Percentiles rank a stretch among this genome's conserved stretches.
phyloP scores from a whole-genome alignment of 2,113 vertebrate species.

The Dendrocopos noguchii region DNA sequence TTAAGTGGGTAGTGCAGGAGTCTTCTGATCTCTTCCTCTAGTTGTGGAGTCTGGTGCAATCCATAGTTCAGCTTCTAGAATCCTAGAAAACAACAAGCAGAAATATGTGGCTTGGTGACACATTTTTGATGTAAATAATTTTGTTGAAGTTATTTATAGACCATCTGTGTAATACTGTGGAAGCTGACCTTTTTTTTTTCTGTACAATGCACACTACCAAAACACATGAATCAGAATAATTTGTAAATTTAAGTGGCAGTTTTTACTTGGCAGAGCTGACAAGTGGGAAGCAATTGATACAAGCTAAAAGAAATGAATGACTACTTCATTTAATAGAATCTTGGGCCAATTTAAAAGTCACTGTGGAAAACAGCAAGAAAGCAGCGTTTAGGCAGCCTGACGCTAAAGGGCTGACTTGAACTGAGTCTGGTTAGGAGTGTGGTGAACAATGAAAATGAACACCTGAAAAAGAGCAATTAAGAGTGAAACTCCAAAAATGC shows the following conservation, averaged over 20 bases:
- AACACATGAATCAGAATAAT: not conserved
- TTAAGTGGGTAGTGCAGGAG: not conserved
- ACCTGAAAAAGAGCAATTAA: not conserved
- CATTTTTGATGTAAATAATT: not conserved
- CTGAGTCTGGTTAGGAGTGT: not conserved
- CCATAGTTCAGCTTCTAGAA: not conserved
- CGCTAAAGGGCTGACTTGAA: not conserved
- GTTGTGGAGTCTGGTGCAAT: not conserved
- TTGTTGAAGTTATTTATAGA: not conserved
- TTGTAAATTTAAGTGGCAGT: not conserved
- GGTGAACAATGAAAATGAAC: not conserved
- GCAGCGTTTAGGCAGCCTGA: not conserved
- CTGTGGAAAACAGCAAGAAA: not conserved
- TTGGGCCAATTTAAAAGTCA: not conserved
- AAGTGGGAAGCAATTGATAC: not conserved
- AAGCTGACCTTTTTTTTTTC: not conserved
- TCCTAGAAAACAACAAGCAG: not conserved
- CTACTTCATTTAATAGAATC: conserved; percentile 10
- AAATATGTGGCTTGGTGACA: not conserved
- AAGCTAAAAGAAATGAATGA: not conserved
- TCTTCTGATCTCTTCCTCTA: not conserved
- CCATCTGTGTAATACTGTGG: not conserved
- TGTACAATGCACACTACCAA: not conserved
- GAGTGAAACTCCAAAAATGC: not conserved
- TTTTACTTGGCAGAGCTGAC: not conserved